These are phyloP conservation scores for Platysteira castanea DNA, from an alignment of 2,113 vertebrate species.

Conservation along the genomic window DNA sequence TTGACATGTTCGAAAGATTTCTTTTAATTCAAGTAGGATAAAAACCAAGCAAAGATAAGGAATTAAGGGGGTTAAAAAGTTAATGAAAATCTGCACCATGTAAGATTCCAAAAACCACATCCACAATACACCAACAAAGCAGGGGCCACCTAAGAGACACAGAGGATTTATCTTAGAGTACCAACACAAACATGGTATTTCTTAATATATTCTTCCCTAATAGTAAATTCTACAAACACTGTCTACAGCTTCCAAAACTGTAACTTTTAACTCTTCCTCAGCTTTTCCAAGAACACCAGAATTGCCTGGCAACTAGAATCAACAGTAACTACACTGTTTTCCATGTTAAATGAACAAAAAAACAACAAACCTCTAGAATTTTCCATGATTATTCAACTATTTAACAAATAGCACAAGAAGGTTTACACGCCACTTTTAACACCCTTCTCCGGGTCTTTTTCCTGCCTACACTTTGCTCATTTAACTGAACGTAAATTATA, in stretches of 20 bases:
- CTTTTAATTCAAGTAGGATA: neutral
- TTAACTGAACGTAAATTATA: neutral
- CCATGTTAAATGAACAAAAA: neutral
- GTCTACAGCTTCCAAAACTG: neutral
- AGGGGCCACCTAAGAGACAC: too few species aligned
- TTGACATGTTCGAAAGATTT: neutral
- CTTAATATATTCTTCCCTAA: neutral
- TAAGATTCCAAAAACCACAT: neutral
- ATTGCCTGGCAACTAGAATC: neutral
- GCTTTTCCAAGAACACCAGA: neutral
- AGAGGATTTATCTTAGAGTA: accelerated
- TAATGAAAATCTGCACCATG: neutral
- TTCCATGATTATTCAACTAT: neutral
- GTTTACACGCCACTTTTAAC: neutral
- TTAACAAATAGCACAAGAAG: neutral
- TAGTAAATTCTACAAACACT: accelerated
- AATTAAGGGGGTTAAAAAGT: neutral
- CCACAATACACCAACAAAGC: neutral
- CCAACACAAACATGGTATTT: neutral
- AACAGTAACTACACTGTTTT: neutral
- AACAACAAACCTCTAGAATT: too few species aligned
- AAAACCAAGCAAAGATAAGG: neutral
- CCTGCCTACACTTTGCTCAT: neutral
- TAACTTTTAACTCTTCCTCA: neutral
- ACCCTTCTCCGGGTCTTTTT: neutral